Base-by-base conservation (phyloP, 2,888 invertebrate species). In the Drosophila bunnanda region DNA sequence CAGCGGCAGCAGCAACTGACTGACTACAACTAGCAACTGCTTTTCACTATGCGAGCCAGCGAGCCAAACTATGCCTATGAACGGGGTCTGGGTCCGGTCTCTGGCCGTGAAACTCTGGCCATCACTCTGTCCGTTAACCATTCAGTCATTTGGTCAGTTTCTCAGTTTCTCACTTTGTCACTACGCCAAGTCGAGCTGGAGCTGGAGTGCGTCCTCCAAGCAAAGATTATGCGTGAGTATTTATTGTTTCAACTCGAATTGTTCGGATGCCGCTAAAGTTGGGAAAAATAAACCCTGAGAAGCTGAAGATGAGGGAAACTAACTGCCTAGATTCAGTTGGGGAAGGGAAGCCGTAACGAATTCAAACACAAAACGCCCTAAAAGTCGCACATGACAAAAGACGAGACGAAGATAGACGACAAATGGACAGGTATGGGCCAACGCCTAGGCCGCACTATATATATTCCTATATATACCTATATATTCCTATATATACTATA, bases 21-120 rank as follows among this genome's bases (percentile, higher is more conserved):
- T n/a, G n/a, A n/a, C 25, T 50, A 36, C 46, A 73, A 66, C 57
- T 50, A 39, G 43, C 61, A 22, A 38, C 62, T 30, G 82, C 69
- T 88, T 82, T 82, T 88, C 82, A 82, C 82, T 82, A 46, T 61
- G 61, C 50, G 50, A 50, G 13, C 50, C 28, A 30, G 2, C 75
- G 72, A 80, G 67, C 75, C 77, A 84, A 79, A 88, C 79, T 87
- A 85, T 88, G 82, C 82, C 82, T 83, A 83, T 78, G 55, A 75
- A 50, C 68, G 61, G 56, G 38, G 55, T 54, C 30, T 43, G 36
- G 55, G 34, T 58, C 48, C 48, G 34, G 62, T 53, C 68, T 75
- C 80, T 86, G 82, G 82, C 82, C 88, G 88, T 82, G 82, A 82
- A 82, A 86, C 86, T 41, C 6, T 41, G 46, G 52, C 44, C 55